Conservation (phyloP, 2,797 vertebrate species). For the Echiichthys vipera region DNA sequence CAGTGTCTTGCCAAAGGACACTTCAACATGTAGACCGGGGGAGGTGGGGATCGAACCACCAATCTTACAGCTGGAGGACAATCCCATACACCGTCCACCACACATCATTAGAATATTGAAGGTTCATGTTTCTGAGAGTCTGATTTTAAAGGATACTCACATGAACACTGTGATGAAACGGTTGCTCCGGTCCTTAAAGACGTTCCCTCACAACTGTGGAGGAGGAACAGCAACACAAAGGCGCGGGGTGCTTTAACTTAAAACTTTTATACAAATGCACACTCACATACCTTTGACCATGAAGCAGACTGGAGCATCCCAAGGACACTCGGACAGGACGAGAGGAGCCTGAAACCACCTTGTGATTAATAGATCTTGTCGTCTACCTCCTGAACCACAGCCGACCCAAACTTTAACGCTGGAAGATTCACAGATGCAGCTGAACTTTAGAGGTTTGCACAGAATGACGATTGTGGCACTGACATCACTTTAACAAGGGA, state of each 20-base stretch:
- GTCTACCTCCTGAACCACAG: not conserved
- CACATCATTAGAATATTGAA: not conserved
- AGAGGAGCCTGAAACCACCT: not conserved
- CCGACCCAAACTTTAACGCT: not conserved
- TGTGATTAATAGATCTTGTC: not conserved
- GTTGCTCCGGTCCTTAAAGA: not conserved
- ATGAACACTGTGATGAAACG: not conserved
- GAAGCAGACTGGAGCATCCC: no score
- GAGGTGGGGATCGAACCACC: no score
- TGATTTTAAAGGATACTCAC: conserved; percentile 1
- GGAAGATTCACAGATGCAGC: not conserved
- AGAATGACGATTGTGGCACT: not conserved
- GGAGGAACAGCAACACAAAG: not conserved
- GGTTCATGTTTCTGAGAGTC: not conserved
- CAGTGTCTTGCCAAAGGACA: no score
- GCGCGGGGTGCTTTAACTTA: not conserved
- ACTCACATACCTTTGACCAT: no score
- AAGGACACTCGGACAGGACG: no score
- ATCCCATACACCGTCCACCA: no score
- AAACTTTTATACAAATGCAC: not conserved
- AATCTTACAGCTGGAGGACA: no score
- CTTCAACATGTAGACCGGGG: no score
- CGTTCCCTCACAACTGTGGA: not conserved
- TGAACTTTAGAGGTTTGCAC: not conserved
- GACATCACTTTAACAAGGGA: not conserved